phyloP scores from a whole-genome alignment of 2,113 vertebrate species.

The Bucco capensis region DNA sequence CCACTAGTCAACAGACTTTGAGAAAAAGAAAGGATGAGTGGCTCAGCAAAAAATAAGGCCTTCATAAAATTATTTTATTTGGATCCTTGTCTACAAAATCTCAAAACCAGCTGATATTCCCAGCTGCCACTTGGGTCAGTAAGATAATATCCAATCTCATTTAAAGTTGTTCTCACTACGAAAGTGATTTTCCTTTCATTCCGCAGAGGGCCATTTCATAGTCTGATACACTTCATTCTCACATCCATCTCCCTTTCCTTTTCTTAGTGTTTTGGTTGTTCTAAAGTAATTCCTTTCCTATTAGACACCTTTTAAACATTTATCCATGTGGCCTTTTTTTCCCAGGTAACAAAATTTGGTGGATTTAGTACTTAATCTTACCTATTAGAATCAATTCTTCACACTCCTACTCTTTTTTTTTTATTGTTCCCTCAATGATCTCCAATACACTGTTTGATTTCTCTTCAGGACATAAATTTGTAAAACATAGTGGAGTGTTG shows the following conservation, averaged over 20 bases:
- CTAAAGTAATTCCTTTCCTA: slow-evolving; percentile 18
- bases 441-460: background rate
- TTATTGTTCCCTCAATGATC: background rate
- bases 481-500: background rate
- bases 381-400: background rate
- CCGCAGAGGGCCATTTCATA: background rate
- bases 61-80: slow-evolving; percentile 5
- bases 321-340: background rate
- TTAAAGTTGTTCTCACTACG: background rate
- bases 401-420: background rate
- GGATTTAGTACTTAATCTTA: background rate
- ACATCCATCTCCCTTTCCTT: background rate
- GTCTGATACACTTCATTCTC: slow-evolving; percentile 10
- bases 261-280: background rate
- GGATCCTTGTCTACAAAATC: background rate
- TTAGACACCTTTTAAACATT: background rate
- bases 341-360: background rate
- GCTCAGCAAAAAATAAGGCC: background rate
- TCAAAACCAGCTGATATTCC: slow-evolving; percentile 6
- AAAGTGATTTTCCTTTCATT: background rate
- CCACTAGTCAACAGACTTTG: background rate
- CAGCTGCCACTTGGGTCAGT: background rate
- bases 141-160: background rate
- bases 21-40: background rate
- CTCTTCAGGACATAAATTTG: background rate